These are phyloP conservation scores for Zaprionus obscuricornis DNA, from an alignment of 2,888 invertebrate genomes.

Conservation along the genomic window DNA sequence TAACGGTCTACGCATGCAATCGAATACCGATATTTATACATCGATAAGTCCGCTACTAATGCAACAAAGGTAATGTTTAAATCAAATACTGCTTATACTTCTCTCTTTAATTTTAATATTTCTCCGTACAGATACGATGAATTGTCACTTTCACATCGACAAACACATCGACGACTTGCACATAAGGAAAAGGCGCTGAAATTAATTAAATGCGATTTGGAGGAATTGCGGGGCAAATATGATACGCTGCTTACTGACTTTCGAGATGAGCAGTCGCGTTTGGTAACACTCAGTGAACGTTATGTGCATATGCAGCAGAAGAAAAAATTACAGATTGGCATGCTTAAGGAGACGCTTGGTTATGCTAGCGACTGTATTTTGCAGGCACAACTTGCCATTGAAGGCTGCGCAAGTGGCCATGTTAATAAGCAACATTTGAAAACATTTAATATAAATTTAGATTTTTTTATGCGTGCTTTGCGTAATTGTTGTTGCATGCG, in stretches of 20 bases:
- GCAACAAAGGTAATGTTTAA: constrained; percentile 71
- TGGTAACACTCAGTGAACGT: constrained; percentile 68
- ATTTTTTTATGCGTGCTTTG: constrained; percentile 64
- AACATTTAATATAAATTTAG: constrained; percentile 65
- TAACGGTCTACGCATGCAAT: constrained; percentile 34
- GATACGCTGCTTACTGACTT: constrained; percentile 72
- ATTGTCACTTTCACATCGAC: constrained; percentile 70
- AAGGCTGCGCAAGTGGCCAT: constrained; percentile 24
- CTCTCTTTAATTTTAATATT: not conserved
- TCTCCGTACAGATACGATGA: constrained; percentile 73
- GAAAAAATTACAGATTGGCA: constrained; percentile 73
- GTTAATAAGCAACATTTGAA: constrained; percentile 26
- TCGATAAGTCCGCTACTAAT: constrained; percentile 79
- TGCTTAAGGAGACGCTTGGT: constrained; percentile 66
- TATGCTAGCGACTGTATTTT: constrained; percentile 71
- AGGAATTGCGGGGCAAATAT: constrained; percentile 69
- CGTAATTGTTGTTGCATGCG: constrained; percentile 52
- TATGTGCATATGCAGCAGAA: constrained; percentile 72
- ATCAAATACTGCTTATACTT: not conserved
- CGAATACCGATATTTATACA: constrained; percentile 37
- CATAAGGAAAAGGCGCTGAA: constrained; percentile 74
- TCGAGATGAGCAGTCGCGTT: constrained; percentile 63
- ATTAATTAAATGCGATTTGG: constrained; percentile 64
- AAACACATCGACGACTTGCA: constrained; percentile 72
- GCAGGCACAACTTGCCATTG: constrained; percentile 59